Evolutionary conservation across 2,888 invertebrate species (phyloP).

Genomic region (Erebia ligea): DNA sequence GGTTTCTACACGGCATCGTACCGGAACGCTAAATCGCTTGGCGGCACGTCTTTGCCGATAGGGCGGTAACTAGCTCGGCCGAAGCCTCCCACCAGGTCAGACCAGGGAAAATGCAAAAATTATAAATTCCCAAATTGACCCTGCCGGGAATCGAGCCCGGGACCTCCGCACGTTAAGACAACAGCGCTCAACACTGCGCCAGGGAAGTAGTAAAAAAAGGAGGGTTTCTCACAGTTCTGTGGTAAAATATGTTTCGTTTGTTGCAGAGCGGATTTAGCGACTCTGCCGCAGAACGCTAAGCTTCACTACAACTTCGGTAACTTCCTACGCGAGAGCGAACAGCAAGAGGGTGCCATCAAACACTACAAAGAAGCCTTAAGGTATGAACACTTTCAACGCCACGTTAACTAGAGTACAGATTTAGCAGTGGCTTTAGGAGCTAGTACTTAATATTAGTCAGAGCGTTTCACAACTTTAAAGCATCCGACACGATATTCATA

Average conservation of each 20-base stretch:
- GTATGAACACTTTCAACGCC: slow-evolving; percentile 62
- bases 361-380: slow-evolving; percentile 92
- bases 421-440: slow-evolving; percentile 5
- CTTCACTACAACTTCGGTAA: slow-evolving; percentile 96
- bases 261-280: slow-evolving; percentile 91
- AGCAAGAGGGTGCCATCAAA: slow-evolving; percentile 87
- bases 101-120: too few relatives aligned
- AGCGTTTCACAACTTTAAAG: background rate
- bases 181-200: too few relatives aligned
- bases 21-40: too few relatives aligned
- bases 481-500: background rate
- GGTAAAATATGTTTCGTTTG: slow-evolving; percentile 68
- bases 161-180: too few relatives aligned
- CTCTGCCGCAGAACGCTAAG: slow-evolving; percentile 94
- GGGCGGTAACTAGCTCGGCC: too few relatives aligned
- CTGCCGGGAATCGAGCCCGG: too few relatives aligned
- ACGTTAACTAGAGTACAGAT: slow-evolving; percentile 35
- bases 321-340: slow-evolving; percentile 90
- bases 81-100: too few relatives aligned
- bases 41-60: too few relatives aligned
- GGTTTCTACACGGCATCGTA: too few relatives aligned
- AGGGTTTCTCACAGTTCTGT: too few relatives aligned
- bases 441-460: slow-evolving; percentile 2
- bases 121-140: too few relatives aligned
- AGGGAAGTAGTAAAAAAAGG: too few relatives aligned